A percentile compares a stretch with the other conserved stretches of the same genome.
Conservation (phyloP, 2,888 invertebrate species). For the Tupiocoris notatus region DNA sequence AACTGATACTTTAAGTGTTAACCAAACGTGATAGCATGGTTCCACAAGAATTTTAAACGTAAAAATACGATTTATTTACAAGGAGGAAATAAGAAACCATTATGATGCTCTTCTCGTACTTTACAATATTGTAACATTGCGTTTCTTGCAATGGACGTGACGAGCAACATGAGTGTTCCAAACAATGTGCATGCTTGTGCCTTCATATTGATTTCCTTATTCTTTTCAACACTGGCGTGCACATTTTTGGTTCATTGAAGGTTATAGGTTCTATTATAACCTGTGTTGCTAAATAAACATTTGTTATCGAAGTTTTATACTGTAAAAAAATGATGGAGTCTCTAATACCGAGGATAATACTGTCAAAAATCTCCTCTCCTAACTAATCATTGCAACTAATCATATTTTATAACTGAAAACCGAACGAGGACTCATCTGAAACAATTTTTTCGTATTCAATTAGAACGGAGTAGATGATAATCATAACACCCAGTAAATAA, state of each 20-base stretch:
- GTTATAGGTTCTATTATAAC: constrained; percentile 31
- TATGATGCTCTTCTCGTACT: constrained; percentile 19
- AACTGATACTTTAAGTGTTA: constrained; percentile 39
- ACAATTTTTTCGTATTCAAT: too few relatives aligned
- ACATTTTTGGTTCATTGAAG: constrained; percentile 22
- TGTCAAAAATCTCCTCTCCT: neutral
- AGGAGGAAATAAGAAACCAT: neutral
- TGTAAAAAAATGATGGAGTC: constrained; percentile 4
- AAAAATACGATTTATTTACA: constrained; percentile 15
- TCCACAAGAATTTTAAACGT: constrained; percentile 24
- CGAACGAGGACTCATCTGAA: too few relatives aligned
- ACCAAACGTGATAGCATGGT: constrained; percentile 39
- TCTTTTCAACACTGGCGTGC: constrained; percentile 12
- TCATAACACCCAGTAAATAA: too few relatives aligned
- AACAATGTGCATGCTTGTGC: constrained; percentile 14
- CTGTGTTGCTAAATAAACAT: constrained; percentile 21
- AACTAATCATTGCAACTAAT: neutral
- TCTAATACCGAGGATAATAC: neutral
- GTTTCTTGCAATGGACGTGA: constrained; percentile 8
- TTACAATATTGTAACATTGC: constrained; percentile 33
- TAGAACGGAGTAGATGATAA: too few relatives aligned
- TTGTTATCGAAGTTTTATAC: constrained; percentile 18
- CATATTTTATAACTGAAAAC: neutral
- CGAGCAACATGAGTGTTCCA: constrained; percentile 13
- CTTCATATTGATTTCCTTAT: neutral